Evolutionary conservation across 2,113 vertebrate genomes (phyloP).

Genomic region (Pitta sordida): DNA sequence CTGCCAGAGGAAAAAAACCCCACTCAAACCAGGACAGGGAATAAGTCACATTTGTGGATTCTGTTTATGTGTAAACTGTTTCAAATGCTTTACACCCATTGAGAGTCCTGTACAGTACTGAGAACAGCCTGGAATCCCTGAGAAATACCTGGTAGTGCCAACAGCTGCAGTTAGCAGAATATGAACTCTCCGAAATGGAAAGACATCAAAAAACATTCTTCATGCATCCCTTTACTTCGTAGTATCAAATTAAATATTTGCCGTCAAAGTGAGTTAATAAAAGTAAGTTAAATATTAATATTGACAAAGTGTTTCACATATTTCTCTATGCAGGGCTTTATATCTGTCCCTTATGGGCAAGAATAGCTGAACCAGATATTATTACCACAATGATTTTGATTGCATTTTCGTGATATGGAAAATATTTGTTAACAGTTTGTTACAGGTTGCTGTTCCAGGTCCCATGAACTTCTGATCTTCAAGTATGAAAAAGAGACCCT

Average conservation of each 20-base stretch:
- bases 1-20: no score
- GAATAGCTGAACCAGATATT: neutral
- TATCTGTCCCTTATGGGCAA: neutral
- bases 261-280: neutral
- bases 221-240: neutral
- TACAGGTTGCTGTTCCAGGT: neutral
- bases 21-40: no score
- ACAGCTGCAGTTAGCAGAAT: neutral
- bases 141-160: neutral
- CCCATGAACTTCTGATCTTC: neutral
- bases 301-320: neutral
- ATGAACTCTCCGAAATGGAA: neutral
- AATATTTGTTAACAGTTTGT: neutral
- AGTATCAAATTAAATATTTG: neutral
- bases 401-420: neutral
- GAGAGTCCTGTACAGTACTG: neutral
- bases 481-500: neutral
- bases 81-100: fast-evolving
- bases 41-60: neutral
- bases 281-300: neutral
- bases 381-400: neutral
- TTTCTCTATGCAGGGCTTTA: neutral
- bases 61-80: neutral
- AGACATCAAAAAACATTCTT: neutral
- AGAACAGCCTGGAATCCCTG: neutral